A percentile compares a stretch with the other conserved stretches of the same genome.
Conservation (phyloP, 37 sponge, comb jelly and placozoan species). For the Ephydatia muelleri region DNA sequence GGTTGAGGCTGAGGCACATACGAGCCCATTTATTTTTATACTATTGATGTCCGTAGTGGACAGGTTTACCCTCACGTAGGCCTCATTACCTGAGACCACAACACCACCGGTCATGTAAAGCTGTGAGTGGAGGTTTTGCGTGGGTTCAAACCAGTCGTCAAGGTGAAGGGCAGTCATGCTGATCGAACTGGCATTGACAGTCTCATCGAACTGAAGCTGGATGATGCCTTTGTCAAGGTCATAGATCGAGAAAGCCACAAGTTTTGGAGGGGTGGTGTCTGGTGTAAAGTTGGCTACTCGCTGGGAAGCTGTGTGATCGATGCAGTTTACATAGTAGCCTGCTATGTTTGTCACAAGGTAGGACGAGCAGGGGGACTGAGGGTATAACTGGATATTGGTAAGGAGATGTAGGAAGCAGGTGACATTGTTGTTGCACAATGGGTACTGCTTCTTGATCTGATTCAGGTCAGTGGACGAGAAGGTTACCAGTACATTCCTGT, state of each 20-base stretch:
- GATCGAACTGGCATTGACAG: constrained; percentile 64
- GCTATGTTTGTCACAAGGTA: constrained; percentile 57
- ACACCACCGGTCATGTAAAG: constrained; percentile 43
- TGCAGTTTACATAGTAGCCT: constrained; percentile 47
- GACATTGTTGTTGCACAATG: constrained; percentile 44
- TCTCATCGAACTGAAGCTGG: constrained; percentile 74
- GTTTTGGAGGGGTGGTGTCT: constrained; percentile 71
- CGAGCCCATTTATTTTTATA: constrained; percentile 49
- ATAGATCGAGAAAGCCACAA: constrained; percentile 57
- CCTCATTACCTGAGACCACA: constrained; percentile 41
- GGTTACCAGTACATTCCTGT: constrained; percentile 39
- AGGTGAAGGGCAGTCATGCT: constrained; percentile 44
- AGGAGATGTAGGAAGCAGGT: constrained; percentile 39
- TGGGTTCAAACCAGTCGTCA: constrained; percentile 35
- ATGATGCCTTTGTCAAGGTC: constrained; percentile 71
- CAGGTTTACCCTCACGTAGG: constrained; percentile 45
- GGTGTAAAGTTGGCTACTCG: constrained; percentile 36
- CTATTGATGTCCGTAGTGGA: constrained; percentile 49
- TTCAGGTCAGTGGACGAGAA: constrained; percentile 66
- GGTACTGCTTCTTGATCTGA: constrained; percentile 62
- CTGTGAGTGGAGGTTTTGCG: background rate
- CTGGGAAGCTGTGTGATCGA: constrained; percentile 9
- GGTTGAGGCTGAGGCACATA: constrained; percentile 48
- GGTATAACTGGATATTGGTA: background rate
- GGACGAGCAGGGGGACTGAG: background rate